Evolutionary conservation across 2,113 vertebrate genomes (phyloP), one percentile per base, ranked within the genome.

Genomic region (Tamias sibiricus): DNA sequence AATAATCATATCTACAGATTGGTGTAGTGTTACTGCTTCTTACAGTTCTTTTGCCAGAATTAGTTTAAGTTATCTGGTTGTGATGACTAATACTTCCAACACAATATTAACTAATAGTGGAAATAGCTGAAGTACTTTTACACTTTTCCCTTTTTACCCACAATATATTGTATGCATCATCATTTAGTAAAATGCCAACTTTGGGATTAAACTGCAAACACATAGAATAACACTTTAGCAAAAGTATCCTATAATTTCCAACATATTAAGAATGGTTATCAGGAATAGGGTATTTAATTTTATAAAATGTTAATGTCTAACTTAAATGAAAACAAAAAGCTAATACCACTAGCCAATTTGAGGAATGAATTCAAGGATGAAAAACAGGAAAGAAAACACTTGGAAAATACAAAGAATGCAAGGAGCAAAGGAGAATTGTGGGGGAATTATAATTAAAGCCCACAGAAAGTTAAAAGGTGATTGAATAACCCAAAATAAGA

Each of bases 251-350:
- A 52, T 59, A 11, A 66, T n/a, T 95, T 8, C 17, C 40, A 47
- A 44, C 80, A 89, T 44, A 85, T 49, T 68, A 72, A 42, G 8
- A 30, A n/a, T 72, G 52, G 59, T 95, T 71, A 86, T 16, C 24
- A 52, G 19, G 30, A 75, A 90, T n/a, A 76, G 35, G 5, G 35
- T 69, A 16, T 40, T 94, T 79, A 75, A 64, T 49, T 76, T 68
- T 66, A 49, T 69, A 52, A 74, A 74, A 59, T 80, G 12, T 66
- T 59, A 92, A 14, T 57, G n/a, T 28, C 14, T 86, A 22, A 75
- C 10, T 79, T 89, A 87, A 87, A 87, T 64, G 32, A 71, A 91
- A 90, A 77, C 28, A 79, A 89, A 89, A 90, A 54, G 26, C 62
- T 80, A 44, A 59, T 35, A 49, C 68, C 66, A 57, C 4, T 77